Conservation (phyloP, 1,140 invertebrate species). For the Sitodiplosis mosellana region DNA sequence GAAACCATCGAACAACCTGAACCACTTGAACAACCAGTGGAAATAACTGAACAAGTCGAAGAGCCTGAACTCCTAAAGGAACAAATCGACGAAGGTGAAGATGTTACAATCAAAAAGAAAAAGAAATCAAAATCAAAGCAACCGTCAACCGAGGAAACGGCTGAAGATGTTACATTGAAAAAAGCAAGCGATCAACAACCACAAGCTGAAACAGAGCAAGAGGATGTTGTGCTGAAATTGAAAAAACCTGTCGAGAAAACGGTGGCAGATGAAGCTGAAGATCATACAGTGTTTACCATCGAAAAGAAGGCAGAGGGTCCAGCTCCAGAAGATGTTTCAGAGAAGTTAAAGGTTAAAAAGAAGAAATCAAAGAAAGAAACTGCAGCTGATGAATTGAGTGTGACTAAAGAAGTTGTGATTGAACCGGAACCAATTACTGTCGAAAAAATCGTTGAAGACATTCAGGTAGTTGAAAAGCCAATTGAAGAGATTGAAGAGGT, state of each 20-base stretch:
- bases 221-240: conserved; percentile 9
- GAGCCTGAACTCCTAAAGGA: conserved; percentile 6
- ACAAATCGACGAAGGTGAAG: conserved; percentile 7
- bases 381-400: conserved; percentile 14
- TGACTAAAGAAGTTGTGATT: conserved; percentile 13
- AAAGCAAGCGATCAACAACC: conserved; percentile 6
- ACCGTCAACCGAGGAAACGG: conserved; percentile 8
- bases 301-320: neutral
- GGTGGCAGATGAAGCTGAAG: too few relatives aligned
- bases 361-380: conserved; percentile 3
- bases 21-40: conserved; percentile 3
- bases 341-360: neutral
- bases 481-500: conserved; percentile 9
- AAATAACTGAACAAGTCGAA: conserved; percentile 9
- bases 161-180: conserved; percentile 10
- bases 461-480: conserved; percentile 10
- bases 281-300: too few relatives aligned
- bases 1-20: conserved; percentile 2
- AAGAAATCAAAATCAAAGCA: conserved; percentile 10
- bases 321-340: neutral
- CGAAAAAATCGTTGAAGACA: conserved; percentile 18
- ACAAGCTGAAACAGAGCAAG: neutral
- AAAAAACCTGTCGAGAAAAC: conserved; percentile 11
- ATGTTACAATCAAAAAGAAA: conserved; percentile 5
- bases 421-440: conserved; percentile 16